These are phyloP conservation scores for Eretmocerus hayati DNA, from an alignment of 2,888 invertebrate species.

Conservation along the genomic window DNA sequence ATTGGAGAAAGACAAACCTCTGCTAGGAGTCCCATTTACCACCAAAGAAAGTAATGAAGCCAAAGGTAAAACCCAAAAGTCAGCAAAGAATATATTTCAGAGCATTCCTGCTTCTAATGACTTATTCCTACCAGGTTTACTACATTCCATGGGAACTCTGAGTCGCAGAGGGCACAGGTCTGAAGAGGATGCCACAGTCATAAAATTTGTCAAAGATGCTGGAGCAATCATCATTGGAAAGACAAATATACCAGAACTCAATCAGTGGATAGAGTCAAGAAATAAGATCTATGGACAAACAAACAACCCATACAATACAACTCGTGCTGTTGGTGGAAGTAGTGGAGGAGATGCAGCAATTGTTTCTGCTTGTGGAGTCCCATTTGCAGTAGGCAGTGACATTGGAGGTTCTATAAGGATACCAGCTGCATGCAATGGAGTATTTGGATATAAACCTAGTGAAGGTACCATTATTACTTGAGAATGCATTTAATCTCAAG, in stretches of 20 bases:
- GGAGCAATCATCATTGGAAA: slow-evolving; percentile 83
- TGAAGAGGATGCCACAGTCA: slow-evolving; percentile 70
- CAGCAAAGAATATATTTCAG: background rate
- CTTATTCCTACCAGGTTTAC: slow-evolving; percentile 44
- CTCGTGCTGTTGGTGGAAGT: slow-evolving; percentile 83
- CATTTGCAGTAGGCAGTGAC: slow-evolving; percentile 83
- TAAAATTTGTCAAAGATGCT: slow-evolving; percentile 63
- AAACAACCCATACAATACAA: slow-evolving; percentile 83
- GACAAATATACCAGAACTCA: slow-evolving; percentile 91
- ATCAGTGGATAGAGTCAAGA: slow-evolving; percentile 84
- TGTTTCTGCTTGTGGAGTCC: slow-evolving; percentile 69
- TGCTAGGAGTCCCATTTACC: slow-evolving; percentile 88
- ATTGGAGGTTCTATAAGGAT: slow-evolving; percentile 96
- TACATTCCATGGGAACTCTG: slow-evolving; percentile 61
- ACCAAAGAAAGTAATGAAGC: slow-evolving; percentile 83
- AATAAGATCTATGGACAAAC: slow-evolving; percentile 86
- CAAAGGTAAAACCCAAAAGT: slow-evolving; percentile 49
- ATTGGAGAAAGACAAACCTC: slow-evolving; percentile 65
- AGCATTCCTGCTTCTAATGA: no score
- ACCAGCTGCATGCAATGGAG: slow-evolving; percentile 84
- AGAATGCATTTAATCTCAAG: background rate
- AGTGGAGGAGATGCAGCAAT: slow-evolving; percentile 82
- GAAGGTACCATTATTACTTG: slow-evolving; percentile 44
- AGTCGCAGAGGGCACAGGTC: slow-evolving; percentile 58
- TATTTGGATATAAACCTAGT: slow-evolving; percentile 79